Evolutionary conservation across 53 echinoderm and acorn worm genomes (phyloP).

Genomic region (Patiria pectinifera): DNA sequence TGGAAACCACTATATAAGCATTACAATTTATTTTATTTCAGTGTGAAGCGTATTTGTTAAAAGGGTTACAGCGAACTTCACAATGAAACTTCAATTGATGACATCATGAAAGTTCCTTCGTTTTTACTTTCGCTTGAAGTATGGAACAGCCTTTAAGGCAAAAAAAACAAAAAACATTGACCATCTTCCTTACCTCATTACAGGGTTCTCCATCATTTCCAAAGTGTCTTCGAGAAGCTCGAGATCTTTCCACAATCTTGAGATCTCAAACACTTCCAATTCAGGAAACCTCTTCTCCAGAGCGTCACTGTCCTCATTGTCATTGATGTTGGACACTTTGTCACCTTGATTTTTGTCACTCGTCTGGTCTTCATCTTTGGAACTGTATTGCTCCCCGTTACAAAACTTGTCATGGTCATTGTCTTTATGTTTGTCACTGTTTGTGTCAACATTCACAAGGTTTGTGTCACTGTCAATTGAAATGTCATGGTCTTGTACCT

Average conservation of each 20-base stretch:
- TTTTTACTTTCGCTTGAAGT: too few relatives aligned
- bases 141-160: too few relatives aligned
- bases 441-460: neutral
- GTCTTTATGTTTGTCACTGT: neutral
- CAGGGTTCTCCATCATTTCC: constrained; percentile 87
- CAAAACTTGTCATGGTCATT: neutral
- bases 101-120: neutral
- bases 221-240: constrained; percentile 71
- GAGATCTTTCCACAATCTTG: constrained; percentile 72
- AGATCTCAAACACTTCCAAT: constrained; percentile 56
- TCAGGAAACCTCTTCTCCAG: constrained; percentile 11
- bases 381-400: neutral
- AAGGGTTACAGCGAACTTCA: neutral
- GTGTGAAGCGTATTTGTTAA: neutral
- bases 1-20: too few relatives aligned
- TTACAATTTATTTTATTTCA: neutral
- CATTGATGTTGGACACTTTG: neutral
- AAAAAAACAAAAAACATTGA: neutral
- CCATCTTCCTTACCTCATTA: constrained; percentile 69
- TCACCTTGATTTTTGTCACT: neutral
- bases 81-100: neutral
- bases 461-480: neutral
- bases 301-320: neutral
- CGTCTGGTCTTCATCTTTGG: neutral
- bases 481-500: neutral